Percentiles rank a stretch among this genome's conserved stretches.
Conservation (phyloP, 2,797 vertebrate genomes). For the Typhlichthys subterraneus region DNA sequence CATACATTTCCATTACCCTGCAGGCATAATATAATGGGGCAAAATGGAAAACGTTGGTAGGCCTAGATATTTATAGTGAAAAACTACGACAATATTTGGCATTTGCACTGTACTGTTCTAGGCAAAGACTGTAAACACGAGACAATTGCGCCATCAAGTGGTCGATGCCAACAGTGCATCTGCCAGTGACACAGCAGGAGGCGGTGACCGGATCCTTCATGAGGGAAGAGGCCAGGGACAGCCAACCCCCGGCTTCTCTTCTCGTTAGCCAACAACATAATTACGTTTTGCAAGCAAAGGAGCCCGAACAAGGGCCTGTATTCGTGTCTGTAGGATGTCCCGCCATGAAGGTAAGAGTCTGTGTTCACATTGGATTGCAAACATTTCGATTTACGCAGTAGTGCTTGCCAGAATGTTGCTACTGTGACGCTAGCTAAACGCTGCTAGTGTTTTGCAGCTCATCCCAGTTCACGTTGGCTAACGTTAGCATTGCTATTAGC, state of each 20-base stretch:
- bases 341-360: constrained; percentile 86
- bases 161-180: not conserved
- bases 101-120: not conserved
- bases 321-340: constrained; percentile 84
- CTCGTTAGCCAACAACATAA: constrained; percentile 53
- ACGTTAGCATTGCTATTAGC: constrained; percentile 25
- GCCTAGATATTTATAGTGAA: not conserved
- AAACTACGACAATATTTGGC: too few relatives aligned
- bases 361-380: constrained; percentile 1
- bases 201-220: constrained; percentile 78
- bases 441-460: constrained; percentile 66
- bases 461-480: constrained; percentile 41
- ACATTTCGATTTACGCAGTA: constrained; percentile 3
- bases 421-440: constrained; percentile 39
- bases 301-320: constrained; percentile 67
- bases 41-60: not conserved
- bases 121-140: not conserved
- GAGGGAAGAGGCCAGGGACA: constrained; percentile 80
- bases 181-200: constrained; percentile 76
- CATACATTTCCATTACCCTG: not conserved
- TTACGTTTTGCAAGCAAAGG: constrained; percentile 44
- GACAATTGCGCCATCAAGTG: constrained; percentile 50
- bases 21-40: not conserved
- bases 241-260: constrained; percentile 77
- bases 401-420: constrained; percentile 36